phyloP scores from a whole-genome alignment of 2,888 invertebrate species.

The Cosmia trapezina region DNA sequence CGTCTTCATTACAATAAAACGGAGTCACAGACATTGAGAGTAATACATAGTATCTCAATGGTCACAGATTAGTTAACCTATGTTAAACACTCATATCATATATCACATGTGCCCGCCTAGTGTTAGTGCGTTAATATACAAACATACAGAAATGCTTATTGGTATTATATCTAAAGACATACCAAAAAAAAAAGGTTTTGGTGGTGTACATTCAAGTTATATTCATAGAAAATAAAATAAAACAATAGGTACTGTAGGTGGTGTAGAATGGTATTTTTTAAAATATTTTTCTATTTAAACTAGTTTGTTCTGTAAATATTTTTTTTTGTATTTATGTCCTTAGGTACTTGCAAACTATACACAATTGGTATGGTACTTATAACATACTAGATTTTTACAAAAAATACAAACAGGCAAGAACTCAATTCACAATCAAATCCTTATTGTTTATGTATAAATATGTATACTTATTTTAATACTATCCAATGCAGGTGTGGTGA shows the following conservation, averaged over 20 bases:
- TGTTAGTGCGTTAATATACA: constrained; percentile 59
- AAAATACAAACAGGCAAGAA: constrained; percentile 58
- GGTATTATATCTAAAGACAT: constrained; percentile 47
- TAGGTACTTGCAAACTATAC: constrained; percentile 60
- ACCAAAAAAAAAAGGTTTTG: neutral
- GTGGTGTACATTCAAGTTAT: neutral
- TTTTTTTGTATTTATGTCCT: constrained; percentile 32
- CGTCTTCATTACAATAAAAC: constrained; percentile 22
- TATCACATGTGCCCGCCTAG: constrained; percentile 72
- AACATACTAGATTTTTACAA: constrained; percentile 56
- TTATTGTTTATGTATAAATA: constrained; percentile 36
- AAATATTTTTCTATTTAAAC: neutral
- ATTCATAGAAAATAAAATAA: neutral
- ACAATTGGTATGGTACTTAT: constrained; percentile 54
- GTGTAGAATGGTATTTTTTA: neutral
- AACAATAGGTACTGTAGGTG: neutral
- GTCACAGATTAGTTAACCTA: constrained; percentile 21
- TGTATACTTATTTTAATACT: constrained; percentile 52
- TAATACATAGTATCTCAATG: too few relatives aligned
- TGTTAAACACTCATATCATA: constrained; percentile 35
- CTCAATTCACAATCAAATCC: constrained; percentile 67
- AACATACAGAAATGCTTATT: constrained; percentile 54
- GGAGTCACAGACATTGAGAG: neutral
- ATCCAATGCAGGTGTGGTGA: constrained; percentile 63
- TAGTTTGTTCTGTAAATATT: constrained; percentile 16